Percentiles rank a stretch among this genome's conserved stretches.
Evolutionary conservation across 2,888 invertebrate genomes (phyloP).

Genomic region (Diadegma fenestrale): DNA sequence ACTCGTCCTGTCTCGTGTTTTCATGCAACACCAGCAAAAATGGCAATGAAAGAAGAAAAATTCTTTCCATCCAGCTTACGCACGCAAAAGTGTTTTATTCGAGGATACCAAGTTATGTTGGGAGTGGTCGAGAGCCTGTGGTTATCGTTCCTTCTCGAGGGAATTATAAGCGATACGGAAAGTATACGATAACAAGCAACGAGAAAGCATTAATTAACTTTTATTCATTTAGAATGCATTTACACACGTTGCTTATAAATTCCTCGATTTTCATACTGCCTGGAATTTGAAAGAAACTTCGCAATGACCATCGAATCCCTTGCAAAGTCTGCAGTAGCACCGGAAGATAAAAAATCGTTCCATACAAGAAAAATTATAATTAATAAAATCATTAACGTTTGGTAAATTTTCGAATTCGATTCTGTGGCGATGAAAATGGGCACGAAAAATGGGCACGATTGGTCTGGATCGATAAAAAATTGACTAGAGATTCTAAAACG

Average conservation of each 20-base stretch:
- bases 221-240: neutral
- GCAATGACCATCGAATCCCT: neutral
- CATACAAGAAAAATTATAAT: neutral
- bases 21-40: slow-evolving; percentile 16
- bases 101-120: slow-evolving; percentile 49
- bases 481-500: neutral
- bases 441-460: no score
- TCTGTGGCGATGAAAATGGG: neutral
- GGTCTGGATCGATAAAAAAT: neutral
- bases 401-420: neutral
- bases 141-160: slow-evolving; percentile 43
- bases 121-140: slow-evolving; percentile 56
- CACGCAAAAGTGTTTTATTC: slow-evolving; percentile 24
- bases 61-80: slow-evolving; percentile 5
- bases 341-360: neutral
- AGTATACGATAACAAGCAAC: slow-evolving; percentile 20
- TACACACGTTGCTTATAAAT: neutral
- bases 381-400: neutral
- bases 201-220: neutral
- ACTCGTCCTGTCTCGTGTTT: neutral
- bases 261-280: neutral
- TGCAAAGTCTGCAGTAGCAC: neutral
- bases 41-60: slow-evolving; percentile 35
- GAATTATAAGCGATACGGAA: slow-evolving; percentile 16
- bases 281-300: neutral